Conservation (phyloP, 1,140 invertebrate species). For the Apis dorsata region DNA sequence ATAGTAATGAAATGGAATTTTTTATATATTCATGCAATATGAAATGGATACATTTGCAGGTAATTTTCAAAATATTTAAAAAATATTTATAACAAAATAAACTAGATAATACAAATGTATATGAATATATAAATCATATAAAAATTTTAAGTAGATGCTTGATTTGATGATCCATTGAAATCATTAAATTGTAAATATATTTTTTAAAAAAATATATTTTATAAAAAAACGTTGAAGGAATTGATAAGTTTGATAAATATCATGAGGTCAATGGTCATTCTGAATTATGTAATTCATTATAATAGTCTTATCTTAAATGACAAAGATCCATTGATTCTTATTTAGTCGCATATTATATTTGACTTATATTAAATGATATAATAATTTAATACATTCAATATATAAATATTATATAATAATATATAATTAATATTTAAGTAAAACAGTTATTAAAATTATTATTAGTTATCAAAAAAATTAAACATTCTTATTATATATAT, state of each 20-base stretch:
- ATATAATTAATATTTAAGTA: not conserved
- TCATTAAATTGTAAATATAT: not conserved
- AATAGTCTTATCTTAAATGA: conserved; percentile 14
- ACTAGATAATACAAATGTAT: not conserved
- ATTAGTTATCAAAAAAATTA: not conserved
- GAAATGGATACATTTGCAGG: not conserved
- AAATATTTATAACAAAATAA: not conserved
- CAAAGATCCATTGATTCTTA: not conserved
- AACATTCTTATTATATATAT: not conserved
- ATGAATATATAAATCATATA: not conserved
- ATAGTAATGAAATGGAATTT: not conserved
- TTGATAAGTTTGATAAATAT: conserved; percentile 6
- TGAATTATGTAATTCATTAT: conserved; percentile 18
- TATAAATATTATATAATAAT: not conserved
- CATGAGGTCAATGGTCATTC: conserved; percentile 25
- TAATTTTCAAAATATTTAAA: not conserved
- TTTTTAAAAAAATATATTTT: not conserved
- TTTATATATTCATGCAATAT: not conserved
- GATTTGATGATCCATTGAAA: not conserved
- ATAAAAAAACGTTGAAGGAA: not conserved
- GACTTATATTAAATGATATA: not conserved
- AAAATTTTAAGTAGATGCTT: not conserved
- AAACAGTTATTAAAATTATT: too few relatives aligned
- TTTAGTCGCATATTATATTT: conserved; percentile 18
- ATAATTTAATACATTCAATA: not conserved